These are phyloP conservation scores for Hybos culiciformis DNA, from an alignment of 2,888 invertebrate genomes.

Conservation along the genomic window DNA sequence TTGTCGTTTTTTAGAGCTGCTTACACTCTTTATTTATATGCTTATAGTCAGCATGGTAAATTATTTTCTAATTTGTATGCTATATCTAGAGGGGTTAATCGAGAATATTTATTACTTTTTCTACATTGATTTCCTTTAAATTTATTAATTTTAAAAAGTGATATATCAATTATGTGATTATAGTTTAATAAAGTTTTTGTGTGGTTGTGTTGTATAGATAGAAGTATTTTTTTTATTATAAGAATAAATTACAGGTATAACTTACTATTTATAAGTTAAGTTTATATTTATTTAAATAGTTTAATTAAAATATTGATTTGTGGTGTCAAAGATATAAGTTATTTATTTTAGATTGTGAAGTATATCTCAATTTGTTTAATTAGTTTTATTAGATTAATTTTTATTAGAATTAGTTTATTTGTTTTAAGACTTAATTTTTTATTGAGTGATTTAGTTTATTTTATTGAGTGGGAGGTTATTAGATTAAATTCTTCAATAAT, in stretches of 20 bases:
- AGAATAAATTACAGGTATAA: no score
- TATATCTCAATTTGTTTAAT: conserved; percentile 41
- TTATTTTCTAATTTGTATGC: conserved; percentile 39
- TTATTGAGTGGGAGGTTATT: conserved; percentile 44
- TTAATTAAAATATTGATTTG: conserved; percentile 54
- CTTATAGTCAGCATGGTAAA: conserved; percentile 46
- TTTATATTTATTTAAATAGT: no score
- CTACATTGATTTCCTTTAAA: conserved; percentile 51
- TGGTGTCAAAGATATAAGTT: conserved; percentile 44
- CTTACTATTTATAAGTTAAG: no score
- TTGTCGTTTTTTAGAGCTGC: conserved; percentile 50
- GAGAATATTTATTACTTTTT: conserved; percentile 46
- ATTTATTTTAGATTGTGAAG: conserved; percentile 40
- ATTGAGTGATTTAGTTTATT: conserved; percentile 35
- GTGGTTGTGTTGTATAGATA: no score
- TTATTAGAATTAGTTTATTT: conserved; percentile 34
- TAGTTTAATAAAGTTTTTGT: conserved; percentile 50
- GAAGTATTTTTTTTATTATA: no score
- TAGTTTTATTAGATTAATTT: conserved; percentile 39
- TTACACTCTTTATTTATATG: conserved; percentile 52
- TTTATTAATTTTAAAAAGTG: conserved; percentile 44
- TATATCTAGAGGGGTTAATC: conserved; percentile 37
- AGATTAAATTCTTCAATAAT: conserved; percentile 38
- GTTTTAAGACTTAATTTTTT: conserved; percentile 36
- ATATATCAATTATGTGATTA: conserved; percentile 39